phyloP scores from a whole-genome alignment of 2,797 vertebrate genomes.

The Amniataba percoides region DNA sequence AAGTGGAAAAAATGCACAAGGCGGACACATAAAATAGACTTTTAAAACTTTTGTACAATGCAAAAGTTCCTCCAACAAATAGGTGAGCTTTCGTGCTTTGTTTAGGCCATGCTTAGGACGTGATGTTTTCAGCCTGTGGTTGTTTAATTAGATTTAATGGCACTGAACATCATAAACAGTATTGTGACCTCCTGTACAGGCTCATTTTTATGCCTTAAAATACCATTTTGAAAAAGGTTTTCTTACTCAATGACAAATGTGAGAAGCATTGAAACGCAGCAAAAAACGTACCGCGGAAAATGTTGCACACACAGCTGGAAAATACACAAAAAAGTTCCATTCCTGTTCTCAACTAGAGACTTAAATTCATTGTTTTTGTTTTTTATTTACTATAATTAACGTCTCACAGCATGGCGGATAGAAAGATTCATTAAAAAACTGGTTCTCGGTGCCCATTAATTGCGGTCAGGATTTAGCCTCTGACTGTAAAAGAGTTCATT shows the following conservation, averaged over 20 bases:
- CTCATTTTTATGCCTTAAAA: neutral
- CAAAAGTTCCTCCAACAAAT: constrained; percentile 1
- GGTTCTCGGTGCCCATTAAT: constrained; percentile 51
- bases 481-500: constrained; percentile 71
- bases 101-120: neutral
- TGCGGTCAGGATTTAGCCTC: constrained; percentile 42
- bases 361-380: constrained; percentile 45
- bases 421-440: constrained; percentile 48
- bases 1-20: neutral
- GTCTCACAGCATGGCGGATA: constrained; percentile 19
- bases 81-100: neutral
- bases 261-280: neutral
- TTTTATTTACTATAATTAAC: constrained; percentile 39
- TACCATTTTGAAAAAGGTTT: neutral
- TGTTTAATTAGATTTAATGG: neutral
- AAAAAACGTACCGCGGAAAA: constrained; percentile 39
- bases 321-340: neutral
- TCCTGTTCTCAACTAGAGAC: constrained; percentile 3
- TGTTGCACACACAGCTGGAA: constrained; percentile 20
- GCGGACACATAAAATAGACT: neutral
- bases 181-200: neutral
- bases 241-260: neutral
- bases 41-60: neutral
- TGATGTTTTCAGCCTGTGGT: neutral
- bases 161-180: neutral